These are phyloP conservation scores for Hippolais icterina DNA, from an alignment of 2,113 vertebrate genomes.

Conservation along the genomic window DNA sequence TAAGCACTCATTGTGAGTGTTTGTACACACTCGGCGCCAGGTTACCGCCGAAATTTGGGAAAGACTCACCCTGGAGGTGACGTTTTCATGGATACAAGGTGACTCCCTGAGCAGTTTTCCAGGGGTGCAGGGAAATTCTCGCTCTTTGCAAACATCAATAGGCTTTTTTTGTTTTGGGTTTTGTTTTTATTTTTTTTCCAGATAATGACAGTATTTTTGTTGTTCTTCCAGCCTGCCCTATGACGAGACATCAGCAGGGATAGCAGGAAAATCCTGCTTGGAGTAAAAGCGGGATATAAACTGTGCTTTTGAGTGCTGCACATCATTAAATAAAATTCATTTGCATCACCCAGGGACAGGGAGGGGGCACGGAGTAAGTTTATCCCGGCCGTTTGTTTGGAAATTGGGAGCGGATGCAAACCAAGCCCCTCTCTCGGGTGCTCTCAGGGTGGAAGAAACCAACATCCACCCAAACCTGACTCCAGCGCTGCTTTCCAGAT, in stretches of 20 bases:
- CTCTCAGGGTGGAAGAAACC: neutral
- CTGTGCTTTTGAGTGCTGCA: fast-evolving
- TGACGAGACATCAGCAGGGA: neutral
- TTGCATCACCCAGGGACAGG: neutral
- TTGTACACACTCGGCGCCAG: slow-evolving; percentile 4
- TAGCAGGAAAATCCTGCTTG: neutral
- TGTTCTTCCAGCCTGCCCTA: fast-evolving
- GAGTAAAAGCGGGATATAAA: neutral
- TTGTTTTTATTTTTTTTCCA: neutral
- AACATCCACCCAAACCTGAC: neutral
- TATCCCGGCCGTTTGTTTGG: neutral
- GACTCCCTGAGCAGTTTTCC: neutral
- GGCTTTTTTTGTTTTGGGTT: neutral
- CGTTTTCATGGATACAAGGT: neutral
- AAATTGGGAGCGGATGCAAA: neutral
- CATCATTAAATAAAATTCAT: neutral
- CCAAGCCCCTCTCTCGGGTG: neutral
- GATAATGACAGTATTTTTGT: neutral
- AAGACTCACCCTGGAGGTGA: neutral
- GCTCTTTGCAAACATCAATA: neutral
- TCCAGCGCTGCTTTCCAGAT: neutral
- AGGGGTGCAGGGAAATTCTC: neutral
- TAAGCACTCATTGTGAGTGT: slow-evolving; percentile 52
- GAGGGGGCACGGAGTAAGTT: neutral
- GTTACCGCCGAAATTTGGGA: neutral